These are phyloP conservation scores for Kradibia gibbosae DNA, from an alignment of 1,140 invertebrate genomes.

Conservation along the genomic window DNA sequence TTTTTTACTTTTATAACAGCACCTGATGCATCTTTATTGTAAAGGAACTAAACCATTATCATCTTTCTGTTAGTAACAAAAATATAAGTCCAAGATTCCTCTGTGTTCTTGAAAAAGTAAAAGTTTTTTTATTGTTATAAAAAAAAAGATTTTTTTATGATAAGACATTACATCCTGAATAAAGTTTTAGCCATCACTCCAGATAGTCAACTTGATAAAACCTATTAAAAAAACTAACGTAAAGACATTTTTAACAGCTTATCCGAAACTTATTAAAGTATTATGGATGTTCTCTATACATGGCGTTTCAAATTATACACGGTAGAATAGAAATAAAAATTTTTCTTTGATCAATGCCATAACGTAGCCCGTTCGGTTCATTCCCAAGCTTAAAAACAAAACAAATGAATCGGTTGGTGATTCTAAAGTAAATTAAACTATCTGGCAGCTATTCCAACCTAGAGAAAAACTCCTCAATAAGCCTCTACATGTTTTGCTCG, in stretches of 20 bases:
- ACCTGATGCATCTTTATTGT: neutral
- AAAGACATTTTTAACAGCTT: no score
- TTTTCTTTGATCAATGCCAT: no score
- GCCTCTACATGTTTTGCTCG: slow-evolving; percentile 30
- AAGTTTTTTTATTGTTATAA: slow-evolving; percentile 1
- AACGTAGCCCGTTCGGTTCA: slow-evolving; percentile 15
- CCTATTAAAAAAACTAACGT: no score
- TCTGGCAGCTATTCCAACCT: neutral
- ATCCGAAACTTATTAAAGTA: no score
- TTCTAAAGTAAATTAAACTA: slow-evolving; percentile 48
- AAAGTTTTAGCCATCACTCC: neutral
- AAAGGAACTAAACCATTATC: neutral
- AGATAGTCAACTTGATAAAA: no score
- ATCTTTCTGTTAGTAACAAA: neutral
- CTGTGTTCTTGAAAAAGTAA: neutral
- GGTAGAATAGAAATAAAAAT: no score
- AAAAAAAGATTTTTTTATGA: neutral
- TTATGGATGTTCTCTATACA: no score
- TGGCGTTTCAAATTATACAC: no score
- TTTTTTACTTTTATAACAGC: neutral
- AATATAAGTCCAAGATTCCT: neutral
- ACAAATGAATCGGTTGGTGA: slow-evolving; percentile 2
- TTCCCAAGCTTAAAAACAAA: slow-evolving; percentile 33
- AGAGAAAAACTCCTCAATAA: neutral
- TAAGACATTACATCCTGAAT: neutral